Conservation (phyloP, 2,797 vertebrate genomes). For the Podargus strigoides region DNA sequence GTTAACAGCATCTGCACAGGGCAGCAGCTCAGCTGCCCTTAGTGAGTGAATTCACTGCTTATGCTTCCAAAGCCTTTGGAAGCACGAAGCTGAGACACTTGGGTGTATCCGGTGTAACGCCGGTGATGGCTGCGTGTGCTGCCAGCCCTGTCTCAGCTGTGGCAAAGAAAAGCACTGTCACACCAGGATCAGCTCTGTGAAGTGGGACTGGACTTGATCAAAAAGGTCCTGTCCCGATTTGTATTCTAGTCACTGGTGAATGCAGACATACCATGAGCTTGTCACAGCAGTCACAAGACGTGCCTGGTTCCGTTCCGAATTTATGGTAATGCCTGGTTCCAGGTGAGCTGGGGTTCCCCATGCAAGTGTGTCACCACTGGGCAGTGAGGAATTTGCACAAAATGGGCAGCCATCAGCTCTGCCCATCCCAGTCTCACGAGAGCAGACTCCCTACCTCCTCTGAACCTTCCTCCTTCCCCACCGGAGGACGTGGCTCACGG, state of each 20-base stretch:
- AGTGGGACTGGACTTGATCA: neutral
- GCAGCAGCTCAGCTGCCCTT: neutral
- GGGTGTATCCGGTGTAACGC: accelerated
- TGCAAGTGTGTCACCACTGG: accelerated
- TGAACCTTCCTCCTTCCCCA: neutral
- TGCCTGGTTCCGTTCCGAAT: accelerated
- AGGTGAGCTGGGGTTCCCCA: neutral
- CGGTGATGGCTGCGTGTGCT: neutral
- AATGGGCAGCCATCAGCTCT: neutral
- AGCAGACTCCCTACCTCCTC: neutral
- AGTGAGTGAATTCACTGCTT: neutral
- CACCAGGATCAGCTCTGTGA: neutral
- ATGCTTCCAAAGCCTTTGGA: neutral
- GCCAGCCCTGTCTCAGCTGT: neutral
- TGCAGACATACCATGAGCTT: neutral
- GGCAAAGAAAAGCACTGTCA: neutral
- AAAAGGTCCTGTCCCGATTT: neutral
- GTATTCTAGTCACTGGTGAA: neutral
- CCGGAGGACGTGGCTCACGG: neutral
- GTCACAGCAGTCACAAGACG: neutral
- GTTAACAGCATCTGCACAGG: neutral
- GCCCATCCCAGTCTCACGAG: neutral
- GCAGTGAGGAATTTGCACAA: neutral
- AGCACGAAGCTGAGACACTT: neutral
- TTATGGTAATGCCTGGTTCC: neutral